Base-by-base conservation (phyloP, 2,113 vertebrate species). In the Mustela nigripes region DNA sequence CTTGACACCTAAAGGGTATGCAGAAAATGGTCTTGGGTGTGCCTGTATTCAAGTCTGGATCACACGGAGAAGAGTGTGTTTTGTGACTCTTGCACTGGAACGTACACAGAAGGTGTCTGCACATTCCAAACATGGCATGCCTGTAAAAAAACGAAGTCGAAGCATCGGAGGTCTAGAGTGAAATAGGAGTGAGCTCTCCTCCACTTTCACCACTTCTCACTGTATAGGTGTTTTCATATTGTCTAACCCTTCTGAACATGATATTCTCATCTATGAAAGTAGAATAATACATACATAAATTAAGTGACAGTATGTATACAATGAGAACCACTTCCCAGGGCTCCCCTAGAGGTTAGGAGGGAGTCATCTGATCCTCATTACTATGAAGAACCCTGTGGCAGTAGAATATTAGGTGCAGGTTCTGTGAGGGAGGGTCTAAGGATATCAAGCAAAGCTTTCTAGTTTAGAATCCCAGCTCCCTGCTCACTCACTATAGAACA, bases 261-360 rank as follows among this genome's bases (percentile, higher is more conserved):
- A 22, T 62, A 73, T 74, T 85, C 26, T 94, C 45, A n/a, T 71
- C 90, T 82, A 5, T 15, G n/a, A 80, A 91, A 67, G 39, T 18
- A 81, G 26, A 50, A 15, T 71, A 6, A n/a, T 56, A 45, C 42
- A 11, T 26, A 19, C 11, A 4, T 31, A 45, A 56, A 73, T n/a
- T n/a, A n/a, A n/a, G n/a, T 87, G 62, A 76, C 7, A 31, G n/a
- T 26, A 33, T 79, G 9, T 56, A 22, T 39, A 18, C n/a, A 22
- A 39, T 28, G 56, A 58, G 53, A 73, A 5, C 33, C 2, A 26
- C 33, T 76, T 60, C 33, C n/a, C 33, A 28, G 5, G 65, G 19
- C 5, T 83, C 15, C 36, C 48, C 42, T 1, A 18, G 22, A n/a
- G 28, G 4, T 83, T 12, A 53, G 45, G 19, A 48, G 7, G 24